Evolutionary conservation across 1,140 invertebrate species (phyloP), one percentile per base, ranked within the genome.

Genomic region (Octopus sinensis): DNA sequence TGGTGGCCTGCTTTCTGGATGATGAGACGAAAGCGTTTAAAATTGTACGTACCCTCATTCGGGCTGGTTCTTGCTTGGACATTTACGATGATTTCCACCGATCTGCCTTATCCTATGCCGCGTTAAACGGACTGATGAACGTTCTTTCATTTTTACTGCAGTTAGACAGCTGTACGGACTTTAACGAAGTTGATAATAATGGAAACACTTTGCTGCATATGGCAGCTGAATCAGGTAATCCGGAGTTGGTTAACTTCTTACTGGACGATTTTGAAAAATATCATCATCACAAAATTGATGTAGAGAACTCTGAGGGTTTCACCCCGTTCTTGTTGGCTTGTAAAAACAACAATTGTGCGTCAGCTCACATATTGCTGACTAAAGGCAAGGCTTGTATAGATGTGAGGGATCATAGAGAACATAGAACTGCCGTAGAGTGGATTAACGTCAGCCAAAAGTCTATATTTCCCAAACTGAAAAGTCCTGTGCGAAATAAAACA

Each of bases 121-220:
- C 88, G 79, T 82, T 89, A 82, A 86, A 87, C 56, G 88, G 88
- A 4, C 81, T 84, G 10, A 81, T 86, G 54, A 83, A 83, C 56
- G 87, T 88, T 54, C 87, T 89, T 1, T 52, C 79, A 17, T 82
- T 82, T 53, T 85, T 89, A 7, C 82, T 90, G 0, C 83, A 77
- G 56, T 12, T 79, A 54, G 88, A 88, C 68, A 88, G 89, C 81
- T 84, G 87, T 13, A 78, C 89, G 53, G 87, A 89, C 76, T 84
- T 90, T 9, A 88, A 86, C 75, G 88, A 87, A 71, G 82, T 85
- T 4, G 89, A 90, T 82, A 90, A 87, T 79, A 89, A 90, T 78
- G 89, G 89, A 4, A 89, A 89, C 82, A 88, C 88, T 12, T 86
- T 88, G 0, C 80, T 90, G 30, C 88, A 88, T 81, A 88, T 87